Evolutionary conservation across 2,797 vertebrate species (phyloP).

Genomic region (Periophthalmus magnuspinnatus): DNA sequence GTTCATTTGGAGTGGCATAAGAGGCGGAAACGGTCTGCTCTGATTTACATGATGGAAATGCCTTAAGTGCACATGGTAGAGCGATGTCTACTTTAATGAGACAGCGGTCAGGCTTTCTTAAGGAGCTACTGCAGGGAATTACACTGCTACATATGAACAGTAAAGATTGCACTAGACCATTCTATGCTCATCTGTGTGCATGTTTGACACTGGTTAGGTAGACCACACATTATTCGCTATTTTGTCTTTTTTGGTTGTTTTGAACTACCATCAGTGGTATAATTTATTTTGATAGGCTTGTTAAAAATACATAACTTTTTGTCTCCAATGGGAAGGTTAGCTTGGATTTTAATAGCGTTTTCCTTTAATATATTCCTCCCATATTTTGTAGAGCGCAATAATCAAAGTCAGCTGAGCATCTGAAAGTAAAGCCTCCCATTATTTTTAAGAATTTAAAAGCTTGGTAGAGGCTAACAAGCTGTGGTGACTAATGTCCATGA

Average conservation of each 20-base stretch:
- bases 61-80: not conserved
- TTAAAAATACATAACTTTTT: too few species aligned
- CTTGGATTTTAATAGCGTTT: not conserved
- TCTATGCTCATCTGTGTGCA: not conserved
- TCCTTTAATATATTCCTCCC: not conserved
- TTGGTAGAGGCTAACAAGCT: too few species aligned
- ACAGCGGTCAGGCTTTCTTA: not conserved
- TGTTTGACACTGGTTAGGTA: too few species aligned
- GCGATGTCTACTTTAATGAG: slow-evolving; percentile 6
- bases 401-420: not conserved
- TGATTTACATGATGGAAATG: slow-evolving; percentile 7
- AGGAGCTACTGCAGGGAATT: not conserved
- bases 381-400: not conserved
- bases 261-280: not conserved
- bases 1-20: slow-evolving; percentile 7
- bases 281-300: not conserved
- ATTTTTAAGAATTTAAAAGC: not conserved
- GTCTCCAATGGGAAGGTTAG: not conserved
- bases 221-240: not conserved
- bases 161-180: not conserved
- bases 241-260: not conserved
- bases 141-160: not conserved
- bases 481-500: too few species aligned
- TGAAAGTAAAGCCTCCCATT: not conserved
- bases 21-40: not conserved